phyloP scores from a whole-genome alignment of 2,113 vertebrate genomes.

The Corythornis madagascariensis region DNA sequence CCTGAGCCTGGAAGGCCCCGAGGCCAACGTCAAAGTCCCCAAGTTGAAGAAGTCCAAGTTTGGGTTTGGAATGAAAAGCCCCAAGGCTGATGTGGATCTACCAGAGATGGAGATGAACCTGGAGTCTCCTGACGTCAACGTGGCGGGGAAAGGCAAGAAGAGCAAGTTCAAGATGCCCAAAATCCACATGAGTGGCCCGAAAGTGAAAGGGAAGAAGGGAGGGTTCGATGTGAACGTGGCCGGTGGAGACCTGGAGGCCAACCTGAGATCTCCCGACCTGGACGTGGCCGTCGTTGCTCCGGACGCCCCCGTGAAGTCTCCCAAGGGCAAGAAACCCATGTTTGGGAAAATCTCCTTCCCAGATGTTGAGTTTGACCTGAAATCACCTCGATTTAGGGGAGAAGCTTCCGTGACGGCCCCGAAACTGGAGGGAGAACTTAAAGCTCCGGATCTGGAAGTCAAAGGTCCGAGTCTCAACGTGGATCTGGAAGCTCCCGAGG shows the following conservation, averaged over 20 bases:
- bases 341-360: background rate
- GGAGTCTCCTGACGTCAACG: slow-evolving; percentile 75
- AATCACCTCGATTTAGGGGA: background rate
- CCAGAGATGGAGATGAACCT: slow-evolving; percentile 75
- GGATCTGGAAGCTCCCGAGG: slow-evolving; percentile 69
- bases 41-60: slow-evolving; percentile 81
- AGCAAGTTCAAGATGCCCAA: slow-evolving; percentile 93
- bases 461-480: background rate
- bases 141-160: slow-evolving; percentile 84
- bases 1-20: slow-evolving; percentile 45
- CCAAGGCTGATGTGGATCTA: slow-evolving; percentile 71
- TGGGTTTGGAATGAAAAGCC: slow-evolving; percentile 77
- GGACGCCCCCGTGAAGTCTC: background rate
- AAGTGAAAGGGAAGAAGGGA: slow-evolving; percentile 85
- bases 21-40: slow-evolving; percentile 70
- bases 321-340: background rate
- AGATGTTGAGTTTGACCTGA: background rate
- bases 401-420: background rate
- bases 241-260: slow-evolving; percentile 48
- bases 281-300: background rate
- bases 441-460: background rate
- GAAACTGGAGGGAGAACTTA: background rate
- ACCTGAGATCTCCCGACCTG: background rate
- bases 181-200: slow-evolving; percentile 81
- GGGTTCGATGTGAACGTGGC: slow-evolving; percentile 73